Conservation (phyloP, 2,113 vertebrate genomes). For the Myanophis thanlyinensis region DNA sequence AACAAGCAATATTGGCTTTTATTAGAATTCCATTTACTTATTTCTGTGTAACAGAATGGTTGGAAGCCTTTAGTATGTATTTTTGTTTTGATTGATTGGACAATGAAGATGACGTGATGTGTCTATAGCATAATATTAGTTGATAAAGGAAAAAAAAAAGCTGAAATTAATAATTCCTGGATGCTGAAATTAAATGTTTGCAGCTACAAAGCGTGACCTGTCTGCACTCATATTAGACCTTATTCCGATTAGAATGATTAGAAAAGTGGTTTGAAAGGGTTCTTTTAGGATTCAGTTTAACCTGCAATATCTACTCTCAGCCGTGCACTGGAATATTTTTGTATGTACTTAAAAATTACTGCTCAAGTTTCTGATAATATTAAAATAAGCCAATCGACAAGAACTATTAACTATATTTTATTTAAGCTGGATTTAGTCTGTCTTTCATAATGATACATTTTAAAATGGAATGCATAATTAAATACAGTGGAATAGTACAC, state of each 20-base stretch:
- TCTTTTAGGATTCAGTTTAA: background rate
- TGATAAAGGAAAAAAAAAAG: background rate
- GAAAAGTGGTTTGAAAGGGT: background rate
- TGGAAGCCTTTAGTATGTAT: background rate
- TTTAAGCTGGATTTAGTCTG: background rate
- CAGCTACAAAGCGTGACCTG: background rate
- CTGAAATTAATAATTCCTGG: background rate
- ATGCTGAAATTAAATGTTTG: background rate
- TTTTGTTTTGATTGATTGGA: background rate
- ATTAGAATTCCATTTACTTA: background rate
- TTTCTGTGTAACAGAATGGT: background rate
- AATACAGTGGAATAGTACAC: background rate
- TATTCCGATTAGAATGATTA: background rate
- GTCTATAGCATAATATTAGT: background rate
- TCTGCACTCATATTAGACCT: background rate
- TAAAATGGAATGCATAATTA: background rate
- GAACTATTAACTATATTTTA: background rate
- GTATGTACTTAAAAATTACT: background rate
- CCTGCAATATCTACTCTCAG: slow-evolving; percentile 5
- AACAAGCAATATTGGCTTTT: background rate
- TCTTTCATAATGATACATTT: background rate
- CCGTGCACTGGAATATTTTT: background rate
- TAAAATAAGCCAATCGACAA: background rate
- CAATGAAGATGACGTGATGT: background rate
- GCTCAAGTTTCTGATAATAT: background rate